phyloP scores from a whole-genome alignment of 1,140 invertebrate genomes.

The Lasaia peninsularis region DNA sequence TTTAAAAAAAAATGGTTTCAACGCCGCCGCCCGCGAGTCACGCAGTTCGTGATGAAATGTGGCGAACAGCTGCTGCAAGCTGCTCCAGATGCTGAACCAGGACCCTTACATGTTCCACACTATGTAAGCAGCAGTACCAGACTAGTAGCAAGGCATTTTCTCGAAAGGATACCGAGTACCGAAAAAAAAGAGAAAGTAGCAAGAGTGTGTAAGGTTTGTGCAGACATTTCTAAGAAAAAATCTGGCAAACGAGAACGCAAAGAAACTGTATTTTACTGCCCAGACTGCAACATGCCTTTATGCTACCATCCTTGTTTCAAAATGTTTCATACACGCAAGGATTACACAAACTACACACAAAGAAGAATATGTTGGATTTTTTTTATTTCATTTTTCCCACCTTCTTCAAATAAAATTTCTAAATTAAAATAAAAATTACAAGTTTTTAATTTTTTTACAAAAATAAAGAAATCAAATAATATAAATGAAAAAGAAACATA shows the following conservation, averaged over 20 bases:
- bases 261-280: conserved; percentile 30
- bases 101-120: no score
- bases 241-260: conserved; percentile 32
- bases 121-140: no score
- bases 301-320: conserved; percentile 24
- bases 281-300: conserved; percentile 29
- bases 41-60: conserved; percentile 10
- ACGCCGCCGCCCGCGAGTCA: no score
- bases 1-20: conserved; percentile 4
- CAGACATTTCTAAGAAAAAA: conserved; percentile 25
- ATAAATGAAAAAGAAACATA: no score
- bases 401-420: not conserved
- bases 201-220: conserved; percentile 35
- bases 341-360: conserved; percentile 16
- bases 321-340: conserved; percentile 24
- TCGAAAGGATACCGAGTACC: conserved; percentile 25
- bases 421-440: no score
- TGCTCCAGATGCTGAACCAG: conserved; percentile 13
- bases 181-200: conserved; percentile 19
- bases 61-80: conserved; percentile 10
- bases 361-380: conserved; percentile 13
- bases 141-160: conserved; percentile 25
- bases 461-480: no score
- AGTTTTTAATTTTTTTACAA: no score
- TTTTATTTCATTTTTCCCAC: conserved; percentile 14